Conservation (phyloP, 2,797 vertebrate species). For the Lycodopsis pacificus region DNA sequence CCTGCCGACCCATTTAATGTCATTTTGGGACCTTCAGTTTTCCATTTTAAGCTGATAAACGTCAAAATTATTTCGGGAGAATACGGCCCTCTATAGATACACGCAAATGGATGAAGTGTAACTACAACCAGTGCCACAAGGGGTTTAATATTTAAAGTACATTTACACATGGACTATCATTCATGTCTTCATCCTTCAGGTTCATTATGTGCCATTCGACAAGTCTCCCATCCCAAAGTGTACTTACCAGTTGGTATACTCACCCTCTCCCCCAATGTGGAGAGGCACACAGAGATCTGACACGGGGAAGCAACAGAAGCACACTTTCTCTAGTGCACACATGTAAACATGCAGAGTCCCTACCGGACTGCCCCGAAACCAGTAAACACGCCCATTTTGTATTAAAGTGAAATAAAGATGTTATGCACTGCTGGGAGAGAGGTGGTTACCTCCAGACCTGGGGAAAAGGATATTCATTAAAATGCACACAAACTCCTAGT, state of each 20-base stretch:
- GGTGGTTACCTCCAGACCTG: conserved; percentile 49
- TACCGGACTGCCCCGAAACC: conserved; percentile 46
- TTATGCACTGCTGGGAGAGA: conserved; percentile 57
- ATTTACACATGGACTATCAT: conserved; percentile 31
- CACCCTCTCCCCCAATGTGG: conserved; percentile 76
- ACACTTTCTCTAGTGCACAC: conserved; percentile 62
- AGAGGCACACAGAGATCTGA: conserved; percentile 81
- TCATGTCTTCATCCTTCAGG: conserved; percentile 5
- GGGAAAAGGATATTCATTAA: conserved; percentile 29
- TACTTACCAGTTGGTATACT: conserved; percentile 82
- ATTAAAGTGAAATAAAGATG: conserved; percentile 43
- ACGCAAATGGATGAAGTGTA: neutral
- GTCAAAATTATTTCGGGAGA: conserved; percentile 22
- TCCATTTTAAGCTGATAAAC: conserved; percentile 30
- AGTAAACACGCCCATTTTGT: conserved; percentile 37
- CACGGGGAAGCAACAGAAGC: conserved; percentile 66
- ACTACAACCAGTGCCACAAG: conserved; percentile 22
- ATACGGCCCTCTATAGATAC: conserved; percentile 14
- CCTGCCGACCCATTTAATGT: conserved; percentile 19
- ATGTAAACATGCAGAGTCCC: conserved; percentile 59
- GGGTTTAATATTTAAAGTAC: conserved; percentile 21
- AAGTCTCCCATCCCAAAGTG: conserved; percentile 53
- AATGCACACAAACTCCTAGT: conserved; percentile 35
- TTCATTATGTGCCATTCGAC: conserved; percentile 30
- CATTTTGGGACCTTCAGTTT: conserved; percentile 13